Evolutionary conservation across 2,113 vertebrate genomes (phyloP).

Genomic region (Spheniscus mendiculus): DNA sequence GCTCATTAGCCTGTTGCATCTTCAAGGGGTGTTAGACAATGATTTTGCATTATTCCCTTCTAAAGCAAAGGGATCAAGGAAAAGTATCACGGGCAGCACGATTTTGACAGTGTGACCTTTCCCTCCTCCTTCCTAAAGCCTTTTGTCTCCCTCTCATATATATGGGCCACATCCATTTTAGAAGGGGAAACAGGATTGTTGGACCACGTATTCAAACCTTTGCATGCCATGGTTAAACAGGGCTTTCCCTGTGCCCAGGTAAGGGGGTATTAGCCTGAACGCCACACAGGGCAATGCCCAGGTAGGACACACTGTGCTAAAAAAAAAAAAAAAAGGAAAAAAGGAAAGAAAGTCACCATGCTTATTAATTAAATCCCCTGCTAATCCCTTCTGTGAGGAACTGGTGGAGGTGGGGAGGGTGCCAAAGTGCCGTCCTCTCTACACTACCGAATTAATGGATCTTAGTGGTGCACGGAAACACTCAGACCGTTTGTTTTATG

Average conservation of each 20-base stretch:
- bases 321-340: not conserved
- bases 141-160: not conserved
- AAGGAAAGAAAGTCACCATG: not conserved
- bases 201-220: not conserved
- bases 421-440: not conserved
- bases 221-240: accelerated
- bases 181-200: not conserved
- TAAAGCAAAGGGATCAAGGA: not conserved
- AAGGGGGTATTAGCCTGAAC: not conserved
- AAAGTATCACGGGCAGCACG: accelerated
- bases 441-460: not conserved
- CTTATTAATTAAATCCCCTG: not conserved
- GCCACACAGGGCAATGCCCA: not conserved
- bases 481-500: not conserved
- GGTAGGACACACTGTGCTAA: not conserved
- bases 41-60: not conserved
- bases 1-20: not conserved
- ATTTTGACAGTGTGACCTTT: not conserved
- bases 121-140: not conserved
- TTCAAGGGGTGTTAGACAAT: not conserved
- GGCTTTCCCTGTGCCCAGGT: too few relatives aligned
- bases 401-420: not conserved
- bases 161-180: not conserved
- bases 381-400: not conserved
- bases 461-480: not conserved